Evolutionary conservation across 2,113 vertebrate species (phyloP), one percentile per base, ranked within the genome.

Genomic region (Poecilia latipinna): DNA sequence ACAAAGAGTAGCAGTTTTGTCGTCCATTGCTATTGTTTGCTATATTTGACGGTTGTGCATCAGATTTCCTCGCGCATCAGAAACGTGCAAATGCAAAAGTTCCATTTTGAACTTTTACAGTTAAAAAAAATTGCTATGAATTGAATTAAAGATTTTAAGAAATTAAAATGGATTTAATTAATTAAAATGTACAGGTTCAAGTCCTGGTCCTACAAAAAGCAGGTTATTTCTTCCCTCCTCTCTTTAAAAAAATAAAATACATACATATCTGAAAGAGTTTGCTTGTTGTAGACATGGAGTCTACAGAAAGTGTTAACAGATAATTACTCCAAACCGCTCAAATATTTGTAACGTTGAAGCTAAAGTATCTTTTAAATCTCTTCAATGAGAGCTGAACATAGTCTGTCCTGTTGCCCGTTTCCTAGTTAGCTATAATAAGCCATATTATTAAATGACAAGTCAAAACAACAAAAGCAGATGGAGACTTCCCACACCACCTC

Each of bases 401-500:
- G 71, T 35, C 26, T 61, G 51, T 60, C 11, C 33, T 37, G 26
- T 26, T 19, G 6, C 22, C 60, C 4, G 35, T 28, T n/a, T 35
- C 54, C 60, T 15, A 39, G 33, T 26, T 31, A 42, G 39, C 51
- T 57, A 67, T 39, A 42, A 57, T 54, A n/a, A 15, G 10, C 51
- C 12, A 8, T 28, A 17, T n/a, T 29, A 19, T 54, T n/a, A 8
- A 71, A 44, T 44, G 37, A 19, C 12, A 24, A 29, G 54, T 61
- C 22, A 32, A 62, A 48, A 72, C 22, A 80, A 33, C 63, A 76
- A 60, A 51, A 70, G 60, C 51, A 61, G 48, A 65, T 4, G n/a
- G 71, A 81, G 77, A 68, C 66, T 82, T 72, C 65, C 61, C 31
- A 2, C 32, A 79, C 29, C 65, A 77, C 17, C 61, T 66, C 29